Percentiles rank a stretch among this genome's conserved stretches.
Conservation (phyloP, 1,140 invertebrate species). For the Hetaerina americana region DNA sequence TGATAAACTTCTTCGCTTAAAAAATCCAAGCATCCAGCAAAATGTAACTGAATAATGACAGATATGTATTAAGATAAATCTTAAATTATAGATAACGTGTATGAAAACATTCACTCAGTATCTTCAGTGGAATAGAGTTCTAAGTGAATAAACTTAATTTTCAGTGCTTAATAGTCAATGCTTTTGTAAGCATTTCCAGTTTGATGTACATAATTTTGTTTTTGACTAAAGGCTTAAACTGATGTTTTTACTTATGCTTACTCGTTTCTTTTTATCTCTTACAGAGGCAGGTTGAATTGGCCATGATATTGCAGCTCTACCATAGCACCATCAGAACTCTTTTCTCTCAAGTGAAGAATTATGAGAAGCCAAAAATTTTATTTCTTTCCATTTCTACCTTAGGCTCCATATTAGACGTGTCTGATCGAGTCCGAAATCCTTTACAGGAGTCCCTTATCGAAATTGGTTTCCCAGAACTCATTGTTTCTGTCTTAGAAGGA, state of each 20-base stretch:
- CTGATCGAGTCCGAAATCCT: background rate
- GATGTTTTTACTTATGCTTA: conserved; percentile 5
- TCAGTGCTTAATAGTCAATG: no score
- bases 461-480: background rate
- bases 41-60: no score
- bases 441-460: background rate
- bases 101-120: no score
- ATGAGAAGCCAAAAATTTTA: background rate
- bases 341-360: background rate
- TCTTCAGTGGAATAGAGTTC: no score
- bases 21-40: no score
- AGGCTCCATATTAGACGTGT: background rate
- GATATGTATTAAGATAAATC: no score
- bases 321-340: conserved; percentile 17
- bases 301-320: conserved; percentile 39
- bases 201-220: no score
- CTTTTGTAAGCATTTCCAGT: no score
- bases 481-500: background rate
- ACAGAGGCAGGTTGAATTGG: conserved; percentile 45
- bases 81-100: no score
- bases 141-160: no score
- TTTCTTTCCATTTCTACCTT: background rate
- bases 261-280: conserved; percentile 15
- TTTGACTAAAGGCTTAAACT: background rate
- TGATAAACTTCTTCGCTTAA: no score